These are phyloP conservation scores for Magallana nippona DNA, from an alignment of 2,888 invertebrate genomes.

Conservation along the genomic window DNA sequence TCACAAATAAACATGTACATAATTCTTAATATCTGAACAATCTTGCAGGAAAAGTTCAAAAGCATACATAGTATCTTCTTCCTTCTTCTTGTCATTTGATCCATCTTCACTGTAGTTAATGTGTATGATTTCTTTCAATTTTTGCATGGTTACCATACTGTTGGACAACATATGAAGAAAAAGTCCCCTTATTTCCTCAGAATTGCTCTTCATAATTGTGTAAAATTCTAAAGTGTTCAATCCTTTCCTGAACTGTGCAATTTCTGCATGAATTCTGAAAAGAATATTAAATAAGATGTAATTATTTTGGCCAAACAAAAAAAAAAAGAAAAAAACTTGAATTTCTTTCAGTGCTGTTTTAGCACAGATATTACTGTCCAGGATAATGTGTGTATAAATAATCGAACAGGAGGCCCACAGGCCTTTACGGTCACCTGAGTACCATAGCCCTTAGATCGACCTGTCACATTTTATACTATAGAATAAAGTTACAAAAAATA, in stretches of 20 bases:
- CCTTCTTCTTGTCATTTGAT: constrained; percentile 7
- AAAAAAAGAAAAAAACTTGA: not conserved
- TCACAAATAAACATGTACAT: constrained; percentile 6
- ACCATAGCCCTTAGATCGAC: too few species aligned
- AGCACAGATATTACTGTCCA: not conserved
- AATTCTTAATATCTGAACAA: not conserved
- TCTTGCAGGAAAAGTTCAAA: constrained; percentile 10
- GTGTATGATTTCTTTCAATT: not conserved
- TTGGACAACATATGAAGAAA: constrained; percentile 6
- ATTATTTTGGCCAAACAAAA: not conserved
- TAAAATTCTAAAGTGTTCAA: constrained; percentile 2
- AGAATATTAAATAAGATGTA: not conserved
- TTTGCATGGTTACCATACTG: not conserved
- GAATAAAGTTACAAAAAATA: too few species aligned
- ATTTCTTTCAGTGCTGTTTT: not conserved
- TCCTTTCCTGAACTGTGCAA: constrained; percentile 5
- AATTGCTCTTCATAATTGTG: constrained; percentile 11
- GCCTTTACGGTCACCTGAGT: too few species aligned
- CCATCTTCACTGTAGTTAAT: constrained; percentile 15
- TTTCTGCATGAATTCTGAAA: constrained; percentile 8
- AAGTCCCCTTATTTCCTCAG: constrained; percentile 15
- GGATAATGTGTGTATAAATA: too few species aligned
- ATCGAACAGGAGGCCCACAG: too few species aligned
- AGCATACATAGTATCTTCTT: constrained; percentile 15
- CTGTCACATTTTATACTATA: too few species aligned